Base-by-base conservation (phyloP, 2,888 invertebrate genomes). In the Lithophane leautieri region DNA sequence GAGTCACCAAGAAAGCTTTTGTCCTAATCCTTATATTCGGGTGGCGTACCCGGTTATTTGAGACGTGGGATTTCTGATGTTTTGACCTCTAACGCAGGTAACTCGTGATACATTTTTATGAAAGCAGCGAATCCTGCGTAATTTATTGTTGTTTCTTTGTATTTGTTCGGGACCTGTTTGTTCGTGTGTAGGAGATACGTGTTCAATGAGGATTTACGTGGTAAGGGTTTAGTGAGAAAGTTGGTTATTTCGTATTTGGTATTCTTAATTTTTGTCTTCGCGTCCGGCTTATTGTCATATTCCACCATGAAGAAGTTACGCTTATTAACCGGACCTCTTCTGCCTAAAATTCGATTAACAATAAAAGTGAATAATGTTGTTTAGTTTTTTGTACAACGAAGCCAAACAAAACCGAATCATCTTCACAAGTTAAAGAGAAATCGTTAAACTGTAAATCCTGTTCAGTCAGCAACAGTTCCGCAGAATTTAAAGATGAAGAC, bases 1-100 rank as follows among this genome's bases (percentile, higher is more conserved):
- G 93, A 93, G 88, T 92, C 91, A 92, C 86, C 85, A 80, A 90
- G 86, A 89, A 88, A 88, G 85, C 90, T 81, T 90, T 92, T 93
- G 88, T 87, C 74, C 81, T 90, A 90, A 92, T 91, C 90, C 90
- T 85, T 91, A 89, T 89, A 90, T 91, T 89, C 87, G 89, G 86
- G 76, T 75, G 72, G 81, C 84, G 82, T 77, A 69, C 70, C 61
- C 70, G 63, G 56, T 75, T 76, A 80, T 85, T 85, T 76, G 76
- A 70, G 81, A 75, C 81, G 80, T 83, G 80, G 78, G 78, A 86
- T 84, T 85, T 87, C 89, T 86, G 78, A 83, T 85, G 80, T 84
- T 79, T 78, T 81, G 84, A 84, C 88, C 87, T 83, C 78, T 78
- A 76, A 77, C 74, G 77, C 88, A 88, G 86, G 88, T 89, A 89